Percentiles rank a stretch among this genome's conserved stretches.
These are phyloP conservation scores for Apantesis nais DNA, from an alignment of 2,888 invertebrate genomes.

Conservation along the genomic window DNA sequence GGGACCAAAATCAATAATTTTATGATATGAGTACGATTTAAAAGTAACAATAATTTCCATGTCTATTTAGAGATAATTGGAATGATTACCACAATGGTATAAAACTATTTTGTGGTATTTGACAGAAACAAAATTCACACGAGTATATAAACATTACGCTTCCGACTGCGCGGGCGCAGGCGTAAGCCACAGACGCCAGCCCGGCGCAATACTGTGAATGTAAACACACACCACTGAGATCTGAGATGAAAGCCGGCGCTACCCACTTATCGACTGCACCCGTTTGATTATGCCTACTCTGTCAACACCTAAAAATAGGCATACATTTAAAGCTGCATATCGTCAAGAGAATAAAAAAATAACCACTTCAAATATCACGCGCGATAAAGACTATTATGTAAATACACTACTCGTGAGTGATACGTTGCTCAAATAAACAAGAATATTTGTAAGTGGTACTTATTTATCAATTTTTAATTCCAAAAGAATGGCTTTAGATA, in stretches of 20 bases:
- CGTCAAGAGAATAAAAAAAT: slow-evolving; percentile 29
- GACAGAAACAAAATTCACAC: slow-evolving; percentile 28
- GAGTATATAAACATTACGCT: slow-evolving; percentile 58
- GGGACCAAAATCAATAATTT: too few species aligned
- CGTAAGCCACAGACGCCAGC: slow-evolving; percentile 52
- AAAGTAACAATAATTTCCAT: too few species aligned
- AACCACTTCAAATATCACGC: slow-evolving; percentile 7
- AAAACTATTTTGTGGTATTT: neutral
- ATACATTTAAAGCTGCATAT: slow-evolving; percentile 57
- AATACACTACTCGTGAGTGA: neutral
- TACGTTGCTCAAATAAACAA: slow-evolving; percentile 6
- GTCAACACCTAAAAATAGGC: slow-evolving; percentile 82
- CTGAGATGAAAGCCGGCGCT: slow-evolving; percentile 80
- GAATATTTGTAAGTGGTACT: neutral
- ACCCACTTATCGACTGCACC: slow-evolving; percentile 80
- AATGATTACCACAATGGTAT: neutral
- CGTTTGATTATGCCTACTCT: slow-evolving; percentile 75
- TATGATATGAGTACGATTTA: too few species aligned
- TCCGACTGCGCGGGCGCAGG: slow-evolving; percentile 58
- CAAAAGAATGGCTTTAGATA: neutral
- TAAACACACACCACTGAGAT: slow-evolving; percentile 68
- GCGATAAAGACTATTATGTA: slow-evolving; percentile 9
- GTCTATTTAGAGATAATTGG: neutral
- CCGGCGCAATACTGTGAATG: slow-evolving; percentile 56
- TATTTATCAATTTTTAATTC: neutral